Conservation (phyloP, 2,888 invertebrate genomes). For the Folsomia manolachei region DNA sequence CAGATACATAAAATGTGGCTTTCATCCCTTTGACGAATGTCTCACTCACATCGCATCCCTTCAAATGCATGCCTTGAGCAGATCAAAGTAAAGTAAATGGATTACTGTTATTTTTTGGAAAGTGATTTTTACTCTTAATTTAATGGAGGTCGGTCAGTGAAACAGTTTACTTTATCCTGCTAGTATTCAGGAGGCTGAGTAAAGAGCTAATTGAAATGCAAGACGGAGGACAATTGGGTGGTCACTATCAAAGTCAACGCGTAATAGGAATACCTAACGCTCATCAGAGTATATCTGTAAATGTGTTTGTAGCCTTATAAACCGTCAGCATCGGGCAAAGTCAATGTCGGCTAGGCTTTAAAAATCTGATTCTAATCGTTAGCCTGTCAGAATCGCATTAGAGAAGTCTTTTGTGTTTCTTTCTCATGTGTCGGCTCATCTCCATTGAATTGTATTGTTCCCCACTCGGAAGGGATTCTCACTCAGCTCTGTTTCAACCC, state of each 20-base stretch:
- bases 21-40: neutral
- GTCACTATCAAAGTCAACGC: constrained; percentile 25
- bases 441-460: constrained; percentile 27
- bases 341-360: constrained; percentile 31
- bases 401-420: constrained; percentile 36
- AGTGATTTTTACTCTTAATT: neutral
- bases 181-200: too few relatives aligned
- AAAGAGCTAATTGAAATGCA: constrained; percentile 27
- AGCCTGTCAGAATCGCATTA: constrained; percentile 47
- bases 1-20: neutral
- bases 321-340: constrained; percentile 15
- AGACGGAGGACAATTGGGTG: constrained; percentile 27
- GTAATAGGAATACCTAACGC: too few relatives aligned
- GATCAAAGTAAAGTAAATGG: neutral
- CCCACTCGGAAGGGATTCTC: constrained; percentile 14
- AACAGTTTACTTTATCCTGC: neutral
- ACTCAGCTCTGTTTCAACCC: neutral
- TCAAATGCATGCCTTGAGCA: neutral
- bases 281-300: too few relatives aligned
- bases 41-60: neutral
- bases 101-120: neutral
- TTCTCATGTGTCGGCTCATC: constrained; percentile 30
- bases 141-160: neutral
- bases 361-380: constrained; percentile 44
- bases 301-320: too few relatives aligned